Percentiles rank a stretch among this genome's conserved stretches.
Evolutionary conservation across 2,797 vertebrate species (phyloP).

Genomic region (Anisognathus igniventris): DNA sequence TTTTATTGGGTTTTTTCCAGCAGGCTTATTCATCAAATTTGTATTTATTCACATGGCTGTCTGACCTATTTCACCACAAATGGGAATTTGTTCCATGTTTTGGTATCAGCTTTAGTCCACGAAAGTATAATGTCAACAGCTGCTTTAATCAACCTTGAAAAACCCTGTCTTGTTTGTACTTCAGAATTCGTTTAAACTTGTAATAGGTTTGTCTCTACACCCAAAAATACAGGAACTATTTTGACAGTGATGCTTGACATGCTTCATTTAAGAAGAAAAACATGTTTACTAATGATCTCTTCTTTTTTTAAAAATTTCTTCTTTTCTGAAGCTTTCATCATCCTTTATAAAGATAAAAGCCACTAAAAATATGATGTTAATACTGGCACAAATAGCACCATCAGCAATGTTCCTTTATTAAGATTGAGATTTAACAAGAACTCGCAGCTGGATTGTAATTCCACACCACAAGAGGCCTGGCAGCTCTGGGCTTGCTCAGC

Average conservation of each 20-base stretch:
- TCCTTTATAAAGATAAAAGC: constrained; percentile 12
- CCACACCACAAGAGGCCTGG: not conserved
- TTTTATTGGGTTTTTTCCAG: not conserved
- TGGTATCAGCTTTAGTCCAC: not conserved
- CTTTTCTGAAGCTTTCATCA: not conserved
- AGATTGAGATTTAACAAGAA: not conserved
- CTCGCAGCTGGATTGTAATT: not conserved
- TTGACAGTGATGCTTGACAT: not conserved
- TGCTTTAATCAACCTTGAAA: not conserved
- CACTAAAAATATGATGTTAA: constrained; percentile 15
- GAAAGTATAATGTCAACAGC: constrained; percentile 21
- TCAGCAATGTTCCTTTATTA: not conserved
- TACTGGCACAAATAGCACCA: not conserved
- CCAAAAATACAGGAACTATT: not conserved
- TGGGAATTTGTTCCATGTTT: constrained; percentile 10
- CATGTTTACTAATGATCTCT: not conserved
- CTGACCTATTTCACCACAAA: not conserved
- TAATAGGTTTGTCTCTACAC: not conserved
- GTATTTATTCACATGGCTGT: not conserved
- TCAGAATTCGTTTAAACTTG: not conserved
- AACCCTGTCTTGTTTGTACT: not conserved
- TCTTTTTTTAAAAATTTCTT: not conserved
- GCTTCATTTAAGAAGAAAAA: constrained; percentile 14
- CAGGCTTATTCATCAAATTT: not conserved
- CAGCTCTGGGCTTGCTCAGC: not conserved